phyloP scores from a whole-genome alignment of 2,113 vertebrate genomes.

The Brachyistius frenatus region DNA sequence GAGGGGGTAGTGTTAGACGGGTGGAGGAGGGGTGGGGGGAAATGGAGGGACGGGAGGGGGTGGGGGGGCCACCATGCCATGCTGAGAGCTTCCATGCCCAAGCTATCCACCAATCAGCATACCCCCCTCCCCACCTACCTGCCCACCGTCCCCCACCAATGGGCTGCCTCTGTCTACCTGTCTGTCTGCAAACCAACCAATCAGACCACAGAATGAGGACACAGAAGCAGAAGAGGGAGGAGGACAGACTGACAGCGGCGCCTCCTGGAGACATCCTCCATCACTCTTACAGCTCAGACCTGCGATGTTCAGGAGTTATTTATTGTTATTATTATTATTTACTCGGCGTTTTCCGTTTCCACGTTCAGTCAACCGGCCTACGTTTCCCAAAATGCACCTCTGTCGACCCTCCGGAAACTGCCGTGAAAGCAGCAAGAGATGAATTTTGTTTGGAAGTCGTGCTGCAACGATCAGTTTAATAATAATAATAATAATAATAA shows the following conservation, averaged over 20 bases:
- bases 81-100: slow-evolving; percentile 82
- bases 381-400: slow-evolving; percentile 43
- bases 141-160: slow-evolving; percentile 82
- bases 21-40: slow-evolving; percentile 20
- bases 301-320: slow-evolving; percentile 28
- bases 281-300: slow-evolving; percentile 39
- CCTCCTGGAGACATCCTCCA: slow-evolving; percentile 22
- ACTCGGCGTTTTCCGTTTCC: background rate
- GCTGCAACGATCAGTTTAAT: no score
- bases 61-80: slow-evolving; percentile 78
- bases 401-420: background rate
- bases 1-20: slow-evolving; percentile 29
- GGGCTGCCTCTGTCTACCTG: slow-evolving; percentile 83
- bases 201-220: slow-evolving; percentile 79
- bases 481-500: no score
- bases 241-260: slow-evolving; percentile 33
- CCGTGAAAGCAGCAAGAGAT: no score
- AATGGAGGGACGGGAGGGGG: slow-evolving; percentile 16
- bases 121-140: slow-evolving; percentile 82
- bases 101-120: slow-evolving; percentile 71
- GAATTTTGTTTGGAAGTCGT: no score
- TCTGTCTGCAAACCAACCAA: slow-evolving; percentile 86
- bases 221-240: slow-evolving; percentile 40
- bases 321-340: background rate
- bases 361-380: background rate